Conservation (phyloP, 2,888 invertebrate species). For the Apamea monoglypha region DNA sequence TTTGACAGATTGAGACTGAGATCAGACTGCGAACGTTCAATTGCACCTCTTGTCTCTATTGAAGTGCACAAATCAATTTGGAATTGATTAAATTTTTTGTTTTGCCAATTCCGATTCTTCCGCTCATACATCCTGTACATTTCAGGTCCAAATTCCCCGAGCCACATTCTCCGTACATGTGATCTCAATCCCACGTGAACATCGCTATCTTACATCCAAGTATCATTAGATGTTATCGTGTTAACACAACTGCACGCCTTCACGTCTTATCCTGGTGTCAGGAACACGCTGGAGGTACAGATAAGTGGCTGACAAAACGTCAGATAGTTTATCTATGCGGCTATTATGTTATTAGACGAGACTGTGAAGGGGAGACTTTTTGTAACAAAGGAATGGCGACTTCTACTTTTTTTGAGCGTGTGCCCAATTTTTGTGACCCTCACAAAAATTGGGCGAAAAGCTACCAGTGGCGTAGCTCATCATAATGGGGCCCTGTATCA, state of each 20-base stretch:
- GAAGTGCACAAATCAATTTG: not conserved
- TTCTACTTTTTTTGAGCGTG: not conserved
- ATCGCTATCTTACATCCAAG: constrained; percentile 31
- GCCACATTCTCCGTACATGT: not conserved
- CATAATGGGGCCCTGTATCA: no score
- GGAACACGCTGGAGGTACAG: constrained; percentile 39
- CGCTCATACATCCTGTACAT: not conserved
- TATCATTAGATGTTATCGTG: constrained; percentile 42
- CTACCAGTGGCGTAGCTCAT: no score
- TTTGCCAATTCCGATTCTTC: not conserved
- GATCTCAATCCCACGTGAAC: constrained; percentile 29
- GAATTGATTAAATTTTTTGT: not conserved
- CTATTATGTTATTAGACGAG: not conserved
- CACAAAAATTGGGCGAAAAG: not conserved
- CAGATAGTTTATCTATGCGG: constrained; percentile 53
- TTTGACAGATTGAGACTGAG: no score
- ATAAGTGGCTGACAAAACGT: constrained; percentile 59
- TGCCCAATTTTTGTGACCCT: no score
- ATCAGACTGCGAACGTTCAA: no score
- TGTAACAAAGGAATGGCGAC: not conserved
- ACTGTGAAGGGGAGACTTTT: not conserved
- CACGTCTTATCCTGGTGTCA: constrained; percentile 49
- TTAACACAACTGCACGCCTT: constrained; percentile 25
- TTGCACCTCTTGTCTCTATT: no score
- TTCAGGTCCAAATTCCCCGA: not conserved